Evolutionary conservation across 2,888 invertebrate genomes (phyloP).

Genomic region (Conchocele bisecta): DNA sequence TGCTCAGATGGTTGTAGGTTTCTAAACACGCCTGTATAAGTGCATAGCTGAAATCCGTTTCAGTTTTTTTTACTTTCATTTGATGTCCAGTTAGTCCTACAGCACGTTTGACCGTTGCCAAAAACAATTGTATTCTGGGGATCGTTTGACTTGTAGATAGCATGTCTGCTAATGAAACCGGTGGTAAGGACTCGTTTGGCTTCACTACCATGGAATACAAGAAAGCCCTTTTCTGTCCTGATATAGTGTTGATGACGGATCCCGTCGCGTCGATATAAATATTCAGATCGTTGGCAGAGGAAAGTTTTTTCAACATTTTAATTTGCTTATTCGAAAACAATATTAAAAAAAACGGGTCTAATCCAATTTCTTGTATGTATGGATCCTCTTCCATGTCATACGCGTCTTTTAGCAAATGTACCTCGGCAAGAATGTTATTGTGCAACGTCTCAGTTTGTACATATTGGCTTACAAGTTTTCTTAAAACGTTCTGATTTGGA

Average conservation of each 20-base stretch:
- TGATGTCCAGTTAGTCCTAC: not conserved
- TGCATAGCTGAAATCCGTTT: conserved; percentile 24
- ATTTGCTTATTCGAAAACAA: too few relatives aligned
- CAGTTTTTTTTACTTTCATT: conserved; percentile 9
- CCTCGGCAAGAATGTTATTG: too few relatives aligned
- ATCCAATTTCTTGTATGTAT: too few relatives aligned
- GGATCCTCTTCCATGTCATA: too few relatives aligned
- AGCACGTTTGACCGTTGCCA: not conserved
- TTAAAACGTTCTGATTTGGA: too few relatives aligned
- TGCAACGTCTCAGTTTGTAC: too few relatives aligned
- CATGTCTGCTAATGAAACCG: too few relatives aligned
- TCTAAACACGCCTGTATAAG: conserved; percentile 14
- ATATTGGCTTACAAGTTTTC: too few relatives aligned
- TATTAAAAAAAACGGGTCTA: too few relatives aligned
- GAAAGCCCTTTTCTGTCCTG: conserved; percentile 16
- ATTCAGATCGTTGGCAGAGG: too few relatives aligned
- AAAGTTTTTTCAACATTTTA: too few relatives aligned
- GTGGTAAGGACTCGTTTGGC: conserved; percentile 18
- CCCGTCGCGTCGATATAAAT: conserved; percentile 33
- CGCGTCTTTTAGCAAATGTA: too few relatives aligned
- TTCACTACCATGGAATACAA: conserved; percentile 30
- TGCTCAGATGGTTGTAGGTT: conserved; percentile 7
- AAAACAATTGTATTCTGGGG: conserved; percentile 11
- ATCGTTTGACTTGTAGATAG: conserved; percentile 10
- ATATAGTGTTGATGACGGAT: conserved; percentile 9